Percentiles rank a stretch among this genome's conserved stretches.
Conservation (phyloP, 2,113 vertebrate species). For the Silurus glanis region DNA sequence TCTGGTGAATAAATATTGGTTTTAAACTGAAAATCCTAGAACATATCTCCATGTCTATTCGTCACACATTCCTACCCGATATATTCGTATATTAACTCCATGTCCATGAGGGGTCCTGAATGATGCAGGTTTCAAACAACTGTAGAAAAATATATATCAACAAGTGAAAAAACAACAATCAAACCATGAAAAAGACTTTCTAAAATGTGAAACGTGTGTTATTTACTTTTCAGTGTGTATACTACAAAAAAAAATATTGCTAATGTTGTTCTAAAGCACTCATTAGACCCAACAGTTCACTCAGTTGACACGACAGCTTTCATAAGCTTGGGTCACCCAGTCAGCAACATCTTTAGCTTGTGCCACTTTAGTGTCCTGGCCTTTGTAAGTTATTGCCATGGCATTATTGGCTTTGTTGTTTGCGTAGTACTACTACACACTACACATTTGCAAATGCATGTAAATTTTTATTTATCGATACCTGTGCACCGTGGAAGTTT, state of each 20-base stretch:
- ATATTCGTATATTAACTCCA: constrained; percentile 60
- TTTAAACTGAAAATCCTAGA: neutral
- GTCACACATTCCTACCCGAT: constrained; percentile 64
- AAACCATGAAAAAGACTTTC: neutral
- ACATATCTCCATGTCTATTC: neutral
- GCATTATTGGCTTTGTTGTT: neutral
- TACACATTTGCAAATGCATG: neutral
- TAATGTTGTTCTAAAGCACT: neutral
- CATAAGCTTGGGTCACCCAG: neutral
- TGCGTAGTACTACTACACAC: neutral
- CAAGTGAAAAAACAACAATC: neutral
- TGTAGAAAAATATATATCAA: constrained; percentile 31
- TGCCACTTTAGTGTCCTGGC: neutral
- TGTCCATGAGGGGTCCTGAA: constrained; percentile 56
- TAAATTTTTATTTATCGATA: neutral
- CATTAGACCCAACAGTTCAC: neutral
- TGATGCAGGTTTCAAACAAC: constrained; percentile 29
- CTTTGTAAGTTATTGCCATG: neutral
- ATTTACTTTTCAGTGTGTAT: no score
- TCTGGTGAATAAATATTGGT: neutral
- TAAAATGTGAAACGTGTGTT: neutral
- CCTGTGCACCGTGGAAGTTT: neutral
- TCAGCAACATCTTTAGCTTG: neutral
- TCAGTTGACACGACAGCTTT: neutral
- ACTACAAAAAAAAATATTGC: no score